Conservation (phyloP, 2,888 invertebrate genomes). For the Agrotis clavis region DNA sequence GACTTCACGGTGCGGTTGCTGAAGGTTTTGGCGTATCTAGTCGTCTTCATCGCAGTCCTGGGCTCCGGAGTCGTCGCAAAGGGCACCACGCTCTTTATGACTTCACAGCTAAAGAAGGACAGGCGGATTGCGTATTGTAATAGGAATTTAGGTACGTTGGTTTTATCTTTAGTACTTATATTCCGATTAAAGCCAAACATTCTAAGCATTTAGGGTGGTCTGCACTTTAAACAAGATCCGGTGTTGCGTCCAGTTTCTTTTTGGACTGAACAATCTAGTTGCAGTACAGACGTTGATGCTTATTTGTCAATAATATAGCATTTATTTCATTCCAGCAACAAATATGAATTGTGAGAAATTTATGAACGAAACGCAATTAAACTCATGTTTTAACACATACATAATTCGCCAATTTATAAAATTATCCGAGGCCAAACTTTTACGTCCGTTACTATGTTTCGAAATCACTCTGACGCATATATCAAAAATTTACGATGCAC, state of each 20-base stretch:
- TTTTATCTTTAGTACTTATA: conserved; percentile 6
- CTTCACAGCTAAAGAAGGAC: conserved; percentile 96
- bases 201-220: conserved; percentile 38
- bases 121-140: conserved; percentile 95
- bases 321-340: conserved; percentile 22
- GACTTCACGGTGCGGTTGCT: conserved; percentile 96
- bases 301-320: conserved; percentile 37
- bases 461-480: conserved; percentile 21
- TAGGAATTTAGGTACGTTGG: conserved; percentile 94
- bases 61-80: conserved; percentile 96
- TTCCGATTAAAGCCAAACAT: conserved; percentile 23
- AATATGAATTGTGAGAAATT: conserved; percentile 40
- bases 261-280: conserved; percentile 33
- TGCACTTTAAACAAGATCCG: conserved; percentile 52
- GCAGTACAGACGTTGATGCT: conserved; percentile 24
- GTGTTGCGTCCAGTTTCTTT: conserved; percentile 41
- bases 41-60: conserved; percentile 96
- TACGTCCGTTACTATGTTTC: conserved; percentile 16
- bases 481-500: background rate
- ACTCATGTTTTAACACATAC: conserved; percentile 24
- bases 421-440: conserved; percentile 34
- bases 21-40: conserved; percentile 95
- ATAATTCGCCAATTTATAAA: conserved; percentile 27
- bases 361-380: conserved; percentile 26
- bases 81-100: conserved; percentile 97